Percentiles rank a stretch among this genome's conserved stretches.
phyloP scores from a whole-genome alignment of 92 coral and sea anemone genomes.

The Hydrozoanthus gracilis region DNA sequence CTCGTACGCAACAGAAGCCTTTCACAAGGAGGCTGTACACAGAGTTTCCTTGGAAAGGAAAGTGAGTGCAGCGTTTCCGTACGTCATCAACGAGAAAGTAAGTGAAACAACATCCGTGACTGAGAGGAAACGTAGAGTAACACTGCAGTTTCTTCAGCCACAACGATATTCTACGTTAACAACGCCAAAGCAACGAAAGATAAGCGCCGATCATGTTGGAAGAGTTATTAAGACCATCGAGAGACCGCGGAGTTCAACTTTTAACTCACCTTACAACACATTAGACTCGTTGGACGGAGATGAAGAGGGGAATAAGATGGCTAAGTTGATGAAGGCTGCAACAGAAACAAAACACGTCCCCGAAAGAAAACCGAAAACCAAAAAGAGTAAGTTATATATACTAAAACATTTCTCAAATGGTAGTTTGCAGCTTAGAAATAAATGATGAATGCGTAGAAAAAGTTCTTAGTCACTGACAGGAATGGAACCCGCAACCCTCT shows the following conservation, averaged over 20 bases:
- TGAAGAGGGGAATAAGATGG: neutral
- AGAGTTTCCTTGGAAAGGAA: neutral
- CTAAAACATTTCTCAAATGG: too few species aligned
- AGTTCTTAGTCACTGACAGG: too few species aligned
- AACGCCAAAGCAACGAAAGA: neutral
- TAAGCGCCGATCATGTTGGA: neutral
- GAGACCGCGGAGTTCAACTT: neutral
- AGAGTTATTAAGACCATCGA: neutral
- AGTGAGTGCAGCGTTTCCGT: neutral
- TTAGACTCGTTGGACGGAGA: neutral
- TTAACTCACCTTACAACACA: neutral
- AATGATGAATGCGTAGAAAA: too few species aligned
- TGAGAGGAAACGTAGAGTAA: neutral
- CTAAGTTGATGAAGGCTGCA: neutral
- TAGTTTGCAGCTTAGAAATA: too few species aligned
- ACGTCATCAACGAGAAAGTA: neutral
- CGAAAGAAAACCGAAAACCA: neutral
- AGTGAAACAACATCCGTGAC: neutral
- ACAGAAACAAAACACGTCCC: neutral
- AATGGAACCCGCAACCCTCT: too few species aligned
- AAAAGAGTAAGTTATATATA: too few species aligned
- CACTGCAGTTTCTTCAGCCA: slow-evolving; percentile 1
- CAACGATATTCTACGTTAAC: neutral
- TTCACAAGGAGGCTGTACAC: slow-evolving; percentile 37
- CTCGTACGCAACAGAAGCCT: slow-evolving; percentile 68